Evolutionary conservation across 2,888 invertebrate genomes (phyloP).

Genomic region (Bellardia pandia): DNA sequence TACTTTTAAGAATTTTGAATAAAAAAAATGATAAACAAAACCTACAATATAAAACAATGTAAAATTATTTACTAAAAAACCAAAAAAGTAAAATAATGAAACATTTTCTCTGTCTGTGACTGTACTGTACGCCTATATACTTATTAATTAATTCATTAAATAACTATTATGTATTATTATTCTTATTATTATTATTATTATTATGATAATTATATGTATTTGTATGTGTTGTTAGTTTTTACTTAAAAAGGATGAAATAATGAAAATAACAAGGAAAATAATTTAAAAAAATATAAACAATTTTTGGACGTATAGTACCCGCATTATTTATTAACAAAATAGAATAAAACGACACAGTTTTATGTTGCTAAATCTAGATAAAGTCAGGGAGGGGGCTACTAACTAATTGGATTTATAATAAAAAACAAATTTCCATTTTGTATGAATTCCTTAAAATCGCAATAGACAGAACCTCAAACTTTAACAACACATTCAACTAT

Average conservation of each 20-base stretch:
- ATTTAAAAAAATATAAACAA: constrained; percentile 19
- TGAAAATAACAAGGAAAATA: constrained; percentile 4
- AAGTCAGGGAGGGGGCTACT: no score
- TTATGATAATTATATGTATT: constrained; percentile 70
- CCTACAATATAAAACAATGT: constrained; percentile 51
- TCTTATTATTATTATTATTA: not conserved
- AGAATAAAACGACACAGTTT: constrained; percentile 37
- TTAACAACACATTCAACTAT: not conserved
- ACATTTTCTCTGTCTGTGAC: constrained; percentile 72
- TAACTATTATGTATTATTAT: constrained; percentile 52
- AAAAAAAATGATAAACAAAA: not conserved
- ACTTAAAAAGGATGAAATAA: constrained; percentile 50
- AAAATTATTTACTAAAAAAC: constrained; percentile 60
- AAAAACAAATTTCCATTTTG: no score
- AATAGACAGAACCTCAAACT: no score
- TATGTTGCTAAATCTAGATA: constrained; percentile 10
- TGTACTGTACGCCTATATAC: constrained; percentile 73
- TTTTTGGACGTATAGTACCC: constrained; percentile 63
- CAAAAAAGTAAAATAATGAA: constrained; percentile 41
- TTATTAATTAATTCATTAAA: constrained; percentile 56
- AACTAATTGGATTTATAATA: no score
- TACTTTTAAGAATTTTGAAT: constrained; percentile 63
- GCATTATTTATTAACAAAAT: constrained; percentile 53
- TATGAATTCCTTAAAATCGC: no score
- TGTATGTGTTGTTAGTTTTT: constrained; percentile 73